Conservation (phyloP, 2,113 vertebrate species). For the Rhynchomys soricoides region DNA sequence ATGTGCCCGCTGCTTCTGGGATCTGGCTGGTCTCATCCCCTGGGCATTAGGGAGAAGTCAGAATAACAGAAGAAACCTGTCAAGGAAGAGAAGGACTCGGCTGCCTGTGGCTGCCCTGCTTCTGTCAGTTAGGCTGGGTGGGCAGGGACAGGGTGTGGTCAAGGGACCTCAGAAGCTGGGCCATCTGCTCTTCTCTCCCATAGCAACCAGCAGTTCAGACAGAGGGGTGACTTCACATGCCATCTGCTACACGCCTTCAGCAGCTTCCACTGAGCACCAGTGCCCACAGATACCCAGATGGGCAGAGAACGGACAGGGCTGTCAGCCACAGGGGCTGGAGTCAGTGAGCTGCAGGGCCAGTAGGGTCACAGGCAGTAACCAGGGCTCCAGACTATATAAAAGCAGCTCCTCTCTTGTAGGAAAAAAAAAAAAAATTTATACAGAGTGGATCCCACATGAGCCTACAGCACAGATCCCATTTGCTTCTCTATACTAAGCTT, state of each 20-base stretch:
- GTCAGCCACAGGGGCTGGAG: neutral
- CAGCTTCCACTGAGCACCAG: neutral
- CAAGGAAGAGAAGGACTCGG: neutral
- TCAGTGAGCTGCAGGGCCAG: neutral
- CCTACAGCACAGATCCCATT: neutral
- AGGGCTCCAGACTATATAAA: too few species aligned
- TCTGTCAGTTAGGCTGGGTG: neutral
- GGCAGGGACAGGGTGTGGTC: conserved; percentile 69
- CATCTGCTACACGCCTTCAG: conserved; percentile 51
- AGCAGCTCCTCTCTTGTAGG: neutral
- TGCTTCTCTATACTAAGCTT: neutral
- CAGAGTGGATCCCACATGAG: neutral
- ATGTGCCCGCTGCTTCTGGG: neutral
- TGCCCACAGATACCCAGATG: neutral
- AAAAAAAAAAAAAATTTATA: too few species aligned
- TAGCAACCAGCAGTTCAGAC: conserved; percentile 59
- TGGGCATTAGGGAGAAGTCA: neutral
- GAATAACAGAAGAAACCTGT: neutral
- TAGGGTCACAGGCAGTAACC: neutral
- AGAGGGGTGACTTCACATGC: conserved; percentile 47
- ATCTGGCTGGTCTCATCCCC: neutral
- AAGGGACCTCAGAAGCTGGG: conserved; percentile 33
- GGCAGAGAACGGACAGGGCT: neutral
- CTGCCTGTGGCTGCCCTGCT: neutral
- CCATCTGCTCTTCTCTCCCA: conserved; percentile 76